Conservation (phyloP, 2,888 invertebrate genomes). For the Pherbina coryleti region DNA sequence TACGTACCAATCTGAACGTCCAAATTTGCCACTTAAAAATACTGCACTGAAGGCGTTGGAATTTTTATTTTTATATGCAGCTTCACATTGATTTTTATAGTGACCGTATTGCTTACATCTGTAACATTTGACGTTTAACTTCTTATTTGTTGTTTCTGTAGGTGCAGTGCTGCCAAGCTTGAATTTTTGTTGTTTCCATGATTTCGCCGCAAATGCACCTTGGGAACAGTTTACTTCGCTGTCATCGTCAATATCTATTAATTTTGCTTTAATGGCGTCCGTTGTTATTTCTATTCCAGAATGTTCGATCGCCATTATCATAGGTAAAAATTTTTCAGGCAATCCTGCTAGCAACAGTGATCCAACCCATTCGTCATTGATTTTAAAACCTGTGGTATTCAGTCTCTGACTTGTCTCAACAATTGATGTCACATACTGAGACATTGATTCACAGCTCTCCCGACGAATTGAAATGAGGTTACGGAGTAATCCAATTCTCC, state of each 20-base stretch:
- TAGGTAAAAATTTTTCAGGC: conserved; percentile 41
- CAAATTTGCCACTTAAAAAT: conserved; percentile 45
- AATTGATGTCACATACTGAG: neutral
- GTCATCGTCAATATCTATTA: conserved; percentile 10
- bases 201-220: no score
- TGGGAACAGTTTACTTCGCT: no score
- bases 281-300: conserved; percentile 39
- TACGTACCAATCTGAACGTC: conserved; percentile 53
- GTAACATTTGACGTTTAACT: no score
- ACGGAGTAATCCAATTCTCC: conserved; percentile 16
- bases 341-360: conserved; percentile 40
- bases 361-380: no score
- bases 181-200: no score
- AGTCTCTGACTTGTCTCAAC: no score
- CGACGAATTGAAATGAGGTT: conserved; percentile 25
- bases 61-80: neutral
- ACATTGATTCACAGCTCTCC: conserved; percentile 1
- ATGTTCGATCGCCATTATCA: conserved; percentile 47
- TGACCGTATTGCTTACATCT: no score
- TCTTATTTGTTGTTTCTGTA: no score
- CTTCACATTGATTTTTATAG: neutral
- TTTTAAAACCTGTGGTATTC: no score
- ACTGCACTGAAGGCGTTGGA: conserved; percentile 49
- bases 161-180: no score
- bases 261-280: conserved; percentile 31